phyloP scores from a whole-genome alignment of 2,113 vertebrate species.

The Morone chrysops region DNA sequence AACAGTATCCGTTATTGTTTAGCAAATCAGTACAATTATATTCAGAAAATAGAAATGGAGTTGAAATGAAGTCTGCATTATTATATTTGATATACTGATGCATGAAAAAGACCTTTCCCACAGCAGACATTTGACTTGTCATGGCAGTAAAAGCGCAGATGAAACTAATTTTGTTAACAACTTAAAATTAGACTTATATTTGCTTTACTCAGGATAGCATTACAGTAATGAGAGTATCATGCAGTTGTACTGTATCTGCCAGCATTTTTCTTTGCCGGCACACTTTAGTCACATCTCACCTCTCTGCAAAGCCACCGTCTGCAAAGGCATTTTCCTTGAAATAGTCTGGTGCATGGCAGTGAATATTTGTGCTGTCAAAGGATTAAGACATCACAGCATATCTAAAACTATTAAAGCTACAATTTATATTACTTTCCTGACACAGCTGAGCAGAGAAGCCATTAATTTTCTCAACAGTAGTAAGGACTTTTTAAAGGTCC shows the following conservation, averaged over 20 bases:
- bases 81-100: background rate
- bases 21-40: background rate
- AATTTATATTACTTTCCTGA: conserved; percentile 55
- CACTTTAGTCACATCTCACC: conserved; percentile 25
- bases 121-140: background rate
- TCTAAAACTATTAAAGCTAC: conserved; percentile 47
- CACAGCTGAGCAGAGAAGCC: conserved; percentile 47
- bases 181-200: background rate
- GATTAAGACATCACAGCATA: conserved; percentile 55
- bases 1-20: background rate
- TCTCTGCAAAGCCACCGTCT: conserved; percentile 34
- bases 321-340: conserved; percentile 30
- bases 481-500: conserved; percentile 42
- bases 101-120: background rate
- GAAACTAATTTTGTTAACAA: background rate
- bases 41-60: background rate
- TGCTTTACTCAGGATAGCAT: conserved; percentile 5
- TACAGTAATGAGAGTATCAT: conserved; percentile 35
- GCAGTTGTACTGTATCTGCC: background rate
- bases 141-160: background rate
- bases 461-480: conserved; percentile 32
- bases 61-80: background rate
- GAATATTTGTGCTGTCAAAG: conserved; percentile 54
- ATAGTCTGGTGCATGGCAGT: conserved; percentile 19
- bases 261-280: background rate